Evolutionary conservation across 2,888 invertebrate genomes (phyloP).

Genomic region (Melinaea marsaeus): DNA sequence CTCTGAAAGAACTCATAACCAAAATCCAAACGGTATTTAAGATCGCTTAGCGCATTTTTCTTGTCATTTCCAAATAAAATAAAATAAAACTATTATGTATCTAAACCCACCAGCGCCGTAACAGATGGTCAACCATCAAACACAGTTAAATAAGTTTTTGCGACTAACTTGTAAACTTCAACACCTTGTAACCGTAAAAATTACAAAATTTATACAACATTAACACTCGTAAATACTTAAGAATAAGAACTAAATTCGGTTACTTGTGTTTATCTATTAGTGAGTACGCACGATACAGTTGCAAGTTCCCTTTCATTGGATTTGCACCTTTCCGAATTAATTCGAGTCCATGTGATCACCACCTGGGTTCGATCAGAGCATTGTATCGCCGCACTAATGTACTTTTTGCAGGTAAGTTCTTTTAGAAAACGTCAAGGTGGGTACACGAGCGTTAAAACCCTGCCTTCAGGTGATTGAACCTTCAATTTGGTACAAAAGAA

Average conservation of each 20-base stretch:
- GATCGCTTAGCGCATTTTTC: no score
- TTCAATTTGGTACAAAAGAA: no score
- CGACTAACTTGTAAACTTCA: conserved; percentile 17
- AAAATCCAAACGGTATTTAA: no score
- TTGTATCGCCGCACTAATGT: conserved; percentile 27
- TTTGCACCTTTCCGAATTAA: conserved; percentile 30
- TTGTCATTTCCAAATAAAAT: no score
- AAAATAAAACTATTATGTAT: no score
- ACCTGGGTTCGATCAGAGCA: conserved; percentile 29
- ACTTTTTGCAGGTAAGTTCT: conserved; percentile 37
- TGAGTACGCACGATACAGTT: conserved; percentile 19
- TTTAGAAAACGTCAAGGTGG: conserved; percentile 1
- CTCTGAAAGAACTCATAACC: no score
- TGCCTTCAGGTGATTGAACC: no score
- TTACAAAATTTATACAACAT: conserved; percentile 4
- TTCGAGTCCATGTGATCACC: conserved; percentile 22
- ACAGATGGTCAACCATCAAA: conserved; percentile 20
- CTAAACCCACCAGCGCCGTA: background rate
- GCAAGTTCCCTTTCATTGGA: conserved; percentile 28
- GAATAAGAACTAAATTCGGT: conserved; percentile 12
- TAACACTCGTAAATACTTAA: background rate
- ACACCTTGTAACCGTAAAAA: conserved; percentile 22
- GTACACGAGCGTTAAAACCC: conserved; percentile 3
- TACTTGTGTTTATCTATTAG: background rate
- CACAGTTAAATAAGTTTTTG: conserved; percentile 25